Percentiles rank a stretch among this genome's conserved stretches.
Conservation (phyloP, 2,797 vertebrate genomes). For the Triplophysa bombifrons region DNA sequence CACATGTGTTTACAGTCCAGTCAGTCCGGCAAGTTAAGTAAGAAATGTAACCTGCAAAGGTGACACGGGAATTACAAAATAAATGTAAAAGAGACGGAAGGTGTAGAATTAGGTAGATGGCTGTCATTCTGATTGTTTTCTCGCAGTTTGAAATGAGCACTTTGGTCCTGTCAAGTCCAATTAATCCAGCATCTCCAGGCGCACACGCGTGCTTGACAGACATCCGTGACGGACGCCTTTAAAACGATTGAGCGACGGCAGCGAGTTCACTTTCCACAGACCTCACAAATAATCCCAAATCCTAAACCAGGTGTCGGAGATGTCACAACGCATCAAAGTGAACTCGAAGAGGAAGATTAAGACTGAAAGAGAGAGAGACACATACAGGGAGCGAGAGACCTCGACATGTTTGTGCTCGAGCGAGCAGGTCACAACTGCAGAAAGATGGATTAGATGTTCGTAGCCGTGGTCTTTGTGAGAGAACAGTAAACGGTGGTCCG, state of each 20-base stretch:
- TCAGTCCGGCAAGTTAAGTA: neutral
- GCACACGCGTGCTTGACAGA: neutral
- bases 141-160: slow-evolving; percentile 39
- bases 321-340: slow-evolving; percentile 31
- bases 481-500: neutral
- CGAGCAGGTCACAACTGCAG: slow-evolving; percentile 10
- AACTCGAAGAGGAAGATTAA: slow-evolving; percentile 1
- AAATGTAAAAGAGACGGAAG: neutral
- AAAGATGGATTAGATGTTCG: neutral
- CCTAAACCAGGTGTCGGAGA: slow-evolving; percentile 27
- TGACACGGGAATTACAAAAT: neutral
- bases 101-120: slow-evolving; percentile 7
- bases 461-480: slow-evolving; percentile 3
- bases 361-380: neutral
- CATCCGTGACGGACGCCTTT: slow-evolving; percentile 14
- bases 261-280: slow-evolving; percentile 30
- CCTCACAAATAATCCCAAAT: slow-evolving; percentile 27
- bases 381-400: slow-evolving; percentile 3
- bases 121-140: slow-evolving; percentile 34
- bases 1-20: too few relatives aligned
- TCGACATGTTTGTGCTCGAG: slow-evolving; percentile 13
- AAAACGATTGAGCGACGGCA: slow-evolving; percentile 28
- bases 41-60: neutral
- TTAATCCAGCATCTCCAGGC: slow-evolving; percentile 34
- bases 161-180: slow-evolving; percentile 40